A percentile compares a stretch with the other conserved stretches of the same genome.
Evolutionary conservation across 2,113 vertebrate species (phyloP).

Genomic region (Dipodomys merriami): DNA sequence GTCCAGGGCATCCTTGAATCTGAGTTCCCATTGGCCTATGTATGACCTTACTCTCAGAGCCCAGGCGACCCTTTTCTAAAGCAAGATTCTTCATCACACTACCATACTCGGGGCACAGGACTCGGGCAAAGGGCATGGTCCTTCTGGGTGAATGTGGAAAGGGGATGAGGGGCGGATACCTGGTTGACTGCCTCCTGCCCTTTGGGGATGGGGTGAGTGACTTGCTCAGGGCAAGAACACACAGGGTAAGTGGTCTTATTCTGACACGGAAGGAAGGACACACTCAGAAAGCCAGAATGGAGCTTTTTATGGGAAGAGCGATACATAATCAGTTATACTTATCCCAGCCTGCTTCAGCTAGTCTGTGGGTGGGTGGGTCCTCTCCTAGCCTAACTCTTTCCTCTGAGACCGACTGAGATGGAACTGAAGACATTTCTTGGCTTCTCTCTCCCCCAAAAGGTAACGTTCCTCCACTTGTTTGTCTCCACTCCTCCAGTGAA

Average conservation of each 20-base stretch:
- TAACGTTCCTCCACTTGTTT: not conserved
- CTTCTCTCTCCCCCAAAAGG: not conserved
- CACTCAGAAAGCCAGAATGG: not conserved
- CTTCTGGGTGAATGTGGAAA: not conserved
- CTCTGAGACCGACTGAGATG: not conserved
- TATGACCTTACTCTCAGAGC: not conserved
- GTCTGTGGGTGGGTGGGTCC: not conserved
- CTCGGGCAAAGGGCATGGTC: not conserved
- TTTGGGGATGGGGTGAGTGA: not conserved
- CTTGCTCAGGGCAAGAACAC: not conserved
- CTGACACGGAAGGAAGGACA: constrained; percentile 63
- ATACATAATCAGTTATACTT: not conserved
- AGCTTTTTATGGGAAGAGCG: constrained; percentile 35
- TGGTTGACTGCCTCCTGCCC: not conserved
- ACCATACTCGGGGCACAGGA: not conserved
- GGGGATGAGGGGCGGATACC: not conserved
- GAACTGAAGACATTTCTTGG: not conserved
- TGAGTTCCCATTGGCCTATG: not conserved
- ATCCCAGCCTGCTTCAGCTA: not conserved
- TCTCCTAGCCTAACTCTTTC: not conserved
- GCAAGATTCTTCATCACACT: not conserved
- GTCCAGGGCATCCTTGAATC: not conserved
- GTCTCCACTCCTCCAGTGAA: not conserved
- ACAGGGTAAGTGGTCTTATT: not conserved
- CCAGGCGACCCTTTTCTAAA: not conserved